phyloP scores from a whole-genome alignment of 2,113 vertebrate species.

The Chaetodon auriga region DNA sequence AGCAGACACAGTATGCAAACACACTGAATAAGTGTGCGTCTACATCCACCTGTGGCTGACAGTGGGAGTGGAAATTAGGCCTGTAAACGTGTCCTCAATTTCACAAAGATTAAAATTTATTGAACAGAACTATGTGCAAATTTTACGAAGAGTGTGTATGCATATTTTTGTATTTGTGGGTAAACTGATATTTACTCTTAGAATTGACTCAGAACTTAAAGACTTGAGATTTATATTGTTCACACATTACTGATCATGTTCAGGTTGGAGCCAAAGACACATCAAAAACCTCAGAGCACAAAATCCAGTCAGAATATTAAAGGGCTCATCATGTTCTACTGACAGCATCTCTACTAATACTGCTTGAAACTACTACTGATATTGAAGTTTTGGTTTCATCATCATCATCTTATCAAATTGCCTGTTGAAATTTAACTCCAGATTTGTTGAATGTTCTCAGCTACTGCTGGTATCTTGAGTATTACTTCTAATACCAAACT shows the following conservation, averaged over 20 bases:
- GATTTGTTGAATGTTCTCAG: neutral
- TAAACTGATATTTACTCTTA: neutral
- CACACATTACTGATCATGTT: neutral
- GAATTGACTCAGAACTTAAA: neutral
- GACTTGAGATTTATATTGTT: neutral
- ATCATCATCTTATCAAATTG: neutral
- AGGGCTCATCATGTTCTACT: neutral
- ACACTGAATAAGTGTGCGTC: conserved; percentile 52
- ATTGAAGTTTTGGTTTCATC: neutral
- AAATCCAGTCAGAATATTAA: neutral
- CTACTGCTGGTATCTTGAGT: neutral
- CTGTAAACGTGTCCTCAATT: neutral
- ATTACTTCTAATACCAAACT: neutral
- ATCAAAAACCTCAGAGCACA: neutral
- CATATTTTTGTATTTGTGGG: neutral
- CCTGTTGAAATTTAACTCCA: neutral
- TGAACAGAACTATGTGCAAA: neutral
- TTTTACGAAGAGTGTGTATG: neutral
- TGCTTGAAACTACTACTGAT: neutral
- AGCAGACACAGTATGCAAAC: conserved; percentile 63
- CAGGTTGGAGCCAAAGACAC: neutral
- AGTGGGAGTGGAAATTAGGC: conserved; percentile 10
- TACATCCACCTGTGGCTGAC: conserved; percentile 13
- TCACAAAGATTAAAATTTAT: conserved; percentile 4
- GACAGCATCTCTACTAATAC: too few species aligned